Conservation (phyloP, 2,113 vertebrate genomes). For the Tyto alba region DNA sequence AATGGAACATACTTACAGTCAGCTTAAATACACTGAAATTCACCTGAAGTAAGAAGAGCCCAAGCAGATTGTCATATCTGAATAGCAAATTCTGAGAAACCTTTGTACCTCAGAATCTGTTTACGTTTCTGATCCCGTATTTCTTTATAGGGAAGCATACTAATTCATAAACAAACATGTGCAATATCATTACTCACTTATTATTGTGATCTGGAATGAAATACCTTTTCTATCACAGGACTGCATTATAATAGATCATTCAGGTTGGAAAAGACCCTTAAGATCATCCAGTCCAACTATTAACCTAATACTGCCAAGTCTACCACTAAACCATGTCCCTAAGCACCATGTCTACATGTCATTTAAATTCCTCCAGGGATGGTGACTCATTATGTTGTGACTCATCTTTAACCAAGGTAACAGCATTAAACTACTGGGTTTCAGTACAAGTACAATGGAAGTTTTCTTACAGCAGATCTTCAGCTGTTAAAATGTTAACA, state of each 20-base stretch:
- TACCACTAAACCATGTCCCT: background rate
- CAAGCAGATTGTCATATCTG: background rate
- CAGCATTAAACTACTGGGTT: background rate
- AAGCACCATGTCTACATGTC: background rate
- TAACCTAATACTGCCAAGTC: background rate
- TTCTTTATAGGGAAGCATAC: background rate
- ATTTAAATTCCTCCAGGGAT: background rate
- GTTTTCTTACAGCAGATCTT: background rate
- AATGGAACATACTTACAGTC: background rate
- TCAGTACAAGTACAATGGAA: background rate
- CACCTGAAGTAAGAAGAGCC: background rate
- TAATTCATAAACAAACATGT: background rate
- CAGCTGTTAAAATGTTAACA: background rate
- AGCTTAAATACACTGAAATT: background rate
- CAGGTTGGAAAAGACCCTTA: background rate
- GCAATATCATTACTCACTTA: background rate
- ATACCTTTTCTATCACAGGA: background rate
- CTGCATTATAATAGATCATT: background rate
- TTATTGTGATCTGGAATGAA: background rate
- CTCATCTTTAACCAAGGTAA: background rate
- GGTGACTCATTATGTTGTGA: rapidly evolving
- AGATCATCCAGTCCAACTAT: background rate
- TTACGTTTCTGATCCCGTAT: background rate
- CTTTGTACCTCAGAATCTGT: background rate
- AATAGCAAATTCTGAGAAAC: background rate